These are phyloP conservation scores for Trachelipus rathkii DNA, from an alignment of 1,140 invertebrate species.

Conservation along the genomic window DNA sequence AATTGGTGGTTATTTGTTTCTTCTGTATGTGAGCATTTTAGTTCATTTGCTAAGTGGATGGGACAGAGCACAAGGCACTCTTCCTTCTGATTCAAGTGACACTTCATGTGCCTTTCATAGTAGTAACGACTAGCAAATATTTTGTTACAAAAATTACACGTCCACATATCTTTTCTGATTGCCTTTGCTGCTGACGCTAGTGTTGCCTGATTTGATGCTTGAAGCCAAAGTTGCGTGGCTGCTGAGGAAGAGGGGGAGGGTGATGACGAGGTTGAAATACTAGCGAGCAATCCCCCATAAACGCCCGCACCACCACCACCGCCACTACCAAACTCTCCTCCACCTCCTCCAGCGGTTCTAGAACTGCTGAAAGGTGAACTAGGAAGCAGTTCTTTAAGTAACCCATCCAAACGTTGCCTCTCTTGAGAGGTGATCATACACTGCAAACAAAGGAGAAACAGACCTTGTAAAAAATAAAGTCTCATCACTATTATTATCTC, in stretches of 20 bases:
- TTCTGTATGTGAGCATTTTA: slow-evolving; percentile 39
- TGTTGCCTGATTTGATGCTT: background rate
- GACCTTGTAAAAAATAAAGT: background rate
- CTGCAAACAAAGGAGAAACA: background rate
- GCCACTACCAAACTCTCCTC: background rate
- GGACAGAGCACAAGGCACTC: slow-evolving; percentile 39
- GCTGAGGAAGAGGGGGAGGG: background rate
- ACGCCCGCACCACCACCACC: slow-evolving; percentile 21
- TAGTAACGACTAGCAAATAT: slow-evolving; percentile 43
- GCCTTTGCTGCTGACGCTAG: background rate
- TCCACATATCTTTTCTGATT: slow-evolving; percentile 29
- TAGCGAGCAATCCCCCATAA: slow-evolving; percentile 16
- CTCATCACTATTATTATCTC: background rate
- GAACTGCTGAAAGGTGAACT: too few relatives aligned
- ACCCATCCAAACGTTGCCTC: background rate
- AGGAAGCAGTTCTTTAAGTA: too few relatives aligned
- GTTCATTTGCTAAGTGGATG: slow-evolving; percentile 42
- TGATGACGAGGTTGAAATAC: slow-evolving; percentile 28
- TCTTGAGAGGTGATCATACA: background rate
- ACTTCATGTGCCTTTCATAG: slow-evolving; percentile 42
- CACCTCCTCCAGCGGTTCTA: slow-evolving; percentile 12
- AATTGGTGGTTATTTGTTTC: slow-evolving; percentile 31
- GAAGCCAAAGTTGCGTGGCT: slow-evolving; percentile 9
- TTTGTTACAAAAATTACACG: slow-evolving; percentile 38
- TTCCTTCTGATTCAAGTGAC: slow-evolving; percentile 38